These are phyloP conservation scores for Dilophus febrilis DNA, from an alignment of 2,888 invertebrate genomes.

Conservation along the genomic window DNA sequence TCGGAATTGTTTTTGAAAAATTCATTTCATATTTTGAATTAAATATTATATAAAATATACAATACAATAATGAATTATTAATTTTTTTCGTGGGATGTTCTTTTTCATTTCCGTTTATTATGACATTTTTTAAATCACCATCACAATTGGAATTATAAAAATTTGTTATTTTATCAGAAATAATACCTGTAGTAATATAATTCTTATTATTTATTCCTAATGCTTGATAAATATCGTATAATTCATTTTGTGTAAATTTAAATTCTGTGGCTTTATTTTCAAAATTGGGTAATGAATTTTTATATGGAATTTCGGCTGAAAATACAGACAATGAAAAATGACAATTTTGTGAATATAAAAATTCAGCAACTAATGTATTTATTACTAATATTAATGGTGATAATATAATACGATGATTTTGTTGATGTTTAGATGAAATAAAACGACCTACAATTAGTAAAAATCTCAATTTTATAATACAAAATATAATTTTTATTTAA, in stretches of 20 bases:
- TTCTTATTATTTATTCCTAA: slow-evolving; percentile 9
- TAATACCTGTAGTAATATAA: neutral
- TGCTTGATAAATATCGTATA: slow-evolving; percentile 21
- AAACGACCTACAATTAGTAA: slow-evolving; percentile 15
- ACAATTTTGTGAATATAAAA: slow-evolving; percentile 25
- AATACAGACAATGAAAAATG: slow-evolving; percentile 27
- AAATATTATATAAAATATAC: neutral
- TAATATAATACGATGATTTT: slow-evolving; percentile 15
- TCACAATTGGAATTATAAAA: neutral
- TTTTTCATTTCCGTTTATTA: too few species aligned
- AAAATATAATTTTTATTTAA: neutral
- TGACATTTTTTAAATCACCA: too few species aligned
- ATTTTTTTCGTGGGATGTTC: too few species aligned
- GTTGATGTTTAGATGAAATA: slow-evolving; percentile 15
- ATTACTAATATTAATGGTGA: slow-evolving; percentile 21
- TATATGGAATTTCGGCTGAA: slow-evolving; percentile 25
- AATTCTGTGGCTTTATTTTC: slow-evolving; percentile 18
- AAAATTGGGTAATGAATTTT: slow-evolving; percentile 24
- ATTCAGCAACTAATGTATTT: slow-evolving; percentile 28
- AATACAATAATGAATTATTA: neutral
- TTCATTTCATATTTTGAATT: neutral
- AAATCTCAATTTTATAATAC: neutral
- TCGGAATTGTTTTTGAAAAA: too few species aligned
- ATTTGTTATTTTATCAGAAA: neutral
- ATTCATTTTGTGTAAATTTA: slow-evolving; percentile 21